Evolutionary conservation across 2,797 vertebrate species (phyloP).

Genomic region (Otus scops): DNA sequence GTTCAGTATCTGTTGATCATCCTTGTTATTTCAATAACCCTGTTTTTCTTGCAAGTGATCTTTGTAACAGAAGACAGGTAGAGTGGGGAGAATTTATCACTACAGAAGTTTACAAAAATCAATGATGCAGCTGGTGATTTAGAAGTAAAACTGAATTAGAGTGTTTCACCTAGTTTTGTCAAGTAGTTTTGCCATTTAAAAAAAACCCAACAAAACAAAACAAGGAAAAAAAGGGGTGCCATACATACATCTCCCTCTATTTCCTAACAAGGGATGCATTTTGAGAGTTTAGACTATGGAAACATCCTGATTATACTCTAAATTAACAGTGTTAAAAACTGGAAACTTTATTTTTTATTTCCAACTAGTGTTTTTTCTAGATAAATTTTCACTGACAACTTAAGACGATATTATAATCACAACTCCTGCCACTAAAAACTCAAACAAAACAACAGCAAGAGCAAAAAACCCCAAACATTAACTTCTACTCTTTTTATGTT

Average conservation of each 20-base stretch:
- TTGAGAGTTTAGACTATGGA: neutral
- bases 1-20: neutral
- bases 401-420: neutral
- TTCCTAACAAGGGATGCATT: neutral
- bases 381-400: neutral
- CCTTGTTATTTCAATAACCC: neutral
- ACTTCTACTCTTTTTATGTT: neutral
- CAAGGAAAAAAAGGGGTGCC: too few species aligned
- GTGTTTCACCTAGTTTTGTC: neutral
- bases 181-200: neutral
- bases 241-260: neutral
- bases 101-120: neutral
- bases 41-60: neutral
- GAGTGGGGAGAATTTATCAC: neutral
- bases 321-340: neutral
- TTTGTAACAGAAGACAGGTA: neutral
- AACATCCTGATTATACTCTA: neutral
- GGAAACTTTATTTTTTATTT: neutral
- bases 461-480: neutral
- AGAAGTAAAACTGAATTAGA: neutral
- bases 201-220: fast-evolving
- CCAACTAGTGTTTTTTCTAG: neutral
- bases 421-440: neutral
- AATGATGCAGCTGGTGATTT: neutral
- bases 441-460: neutral